Percentiles rank a stretch among this genome's conserved stretches.
These are phyloP conservation scores for Drosophila azteca DNA, from an alignment of 1,140 invertebrate genomes.

Conservation along the genomic window DNA sequence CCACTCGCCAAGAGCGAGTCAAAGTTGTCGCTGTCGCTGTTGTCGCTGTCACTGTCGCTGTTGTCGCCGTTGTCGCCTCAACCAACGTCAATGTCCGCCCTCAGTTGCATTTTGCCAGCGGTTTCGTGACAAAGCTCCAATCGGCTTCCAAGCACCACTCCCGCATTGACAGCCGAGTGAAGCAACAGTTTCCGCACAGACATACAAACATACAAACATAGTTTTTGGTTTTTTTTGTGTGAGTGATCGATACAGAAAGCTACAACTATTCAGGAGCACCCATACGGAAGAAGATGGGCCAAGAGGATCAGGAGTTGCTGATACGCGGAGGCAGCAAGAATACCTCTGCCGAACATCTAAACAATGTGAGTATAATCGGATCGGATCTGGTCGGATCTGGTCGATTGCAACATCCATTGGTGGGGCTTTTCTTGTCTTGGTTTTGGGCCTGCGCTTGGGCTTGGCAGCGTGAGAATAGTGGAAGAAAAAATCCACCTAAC, in stretches of 20 bases:
- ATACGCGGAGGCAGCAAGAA: conserved; percentile 72
- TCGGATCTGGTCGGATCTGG: too few species aligned
- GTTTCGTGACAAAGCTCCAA: conserved; percentile 63
- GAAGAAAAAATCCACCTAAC: conserved; percentile 18
- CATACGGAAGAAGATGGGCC: conserved; percentile 56
- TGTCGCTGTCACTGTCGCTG: not conserved
- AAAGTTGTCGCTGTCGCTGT: not conserved
- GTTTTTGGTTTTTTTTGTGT: conserved; percentile 19
- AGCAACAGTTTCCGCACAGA: not conserved
- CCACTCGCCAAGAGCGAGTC: conserved; percentile 28
- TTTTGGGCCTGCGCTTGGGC: not conserved
- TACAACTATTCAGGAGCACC: not conserved
- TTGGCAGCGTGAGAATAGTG: conserved; percentile 55
- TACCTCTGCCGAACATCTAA: conserved; percentile 72
- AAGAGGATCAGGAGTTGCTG: conserved; percentile 80
- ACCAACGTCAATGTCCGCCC: conserved; percentile 44
- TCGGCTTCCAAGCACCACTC: conserved; percentile 8
- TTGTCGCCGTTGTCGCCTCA: conserved; percentile 24
- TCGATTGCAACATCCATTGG: conserved; percentile 26
- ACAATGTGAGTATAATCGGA: conserved; percentile 61
- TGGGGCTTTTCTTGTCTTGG: too few species aligned
- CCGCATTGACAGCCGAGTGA: not conserved
- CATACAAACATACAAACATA: not conserved
- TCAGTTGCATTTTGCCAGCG: conserved; percentile 79
- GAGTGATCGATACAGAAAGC: conserved; percentile 12